Base-by-base conservation (phyloP, 1,140 invertebrate species). In the Colletes gigas region DNA sequence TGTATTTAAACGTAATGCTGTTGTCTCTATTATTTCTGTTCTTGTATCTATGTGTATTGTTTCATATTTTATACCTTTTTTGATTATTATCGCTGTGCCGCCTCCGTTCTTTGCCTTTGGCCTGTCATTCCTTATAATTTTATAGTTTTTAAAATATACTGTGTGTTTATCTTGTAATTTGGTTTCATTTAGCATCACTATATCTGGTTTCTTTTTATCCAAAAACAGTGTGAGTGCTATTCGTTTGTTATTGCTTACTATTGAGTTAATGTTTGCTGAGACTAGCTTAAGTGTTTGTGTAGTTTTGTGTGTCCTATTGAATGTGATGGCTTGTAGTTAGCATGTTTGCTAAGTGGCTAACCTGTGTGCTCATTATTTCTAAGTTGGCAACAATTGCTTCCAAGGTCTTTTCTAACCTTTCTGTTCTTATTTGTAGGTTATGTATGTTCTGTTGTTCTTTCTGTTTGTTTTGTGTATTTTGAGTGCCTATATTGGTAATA, bases 371-470 rank as follows among this genome's bases (percentile, higher is more conserved):
- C 4, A 69, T 39, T 17, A 12, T 3, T 55, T 55, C 52, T 12
- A 69, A 8, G 30, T 69, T 69, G 2, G 3, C 3, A 6, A 19
- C 10, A 3, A 68, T 6, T 10, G 50, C n/a, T 15, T 52, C 19
- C 4, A 69, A 9, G 6, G 12, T 17, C 39, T 69, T 47, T 66
- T 17, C 44, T 55, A 57, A n/a, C n/a, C n/a, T n/a, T n/a, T n/a
- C n/a, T n/a, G n/a, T n/a, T n/a, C n/a, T n/a, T n/a, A n/a, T n/a
- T n/a, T n/a, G n/a, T n/a, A n/a, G n/a, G n/a, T n/a, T n/a, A n/a
- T n/a, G n/a, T n/a, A n/a, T 88, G 88, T 82, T 83, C 88, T 0
- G 30, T 47, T 3, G 10, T 9, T 15, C 47, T 8, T 8, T 9
- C 14, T 62, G 60, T 39, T 5, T 19, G 21, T 62, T 62, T 30